These are phyloP conservation scores for Leptinotarsa rubiginosa DNA, from an alignment of 2,888 invertebrate species.

Conservation along the genomic window DNA sequence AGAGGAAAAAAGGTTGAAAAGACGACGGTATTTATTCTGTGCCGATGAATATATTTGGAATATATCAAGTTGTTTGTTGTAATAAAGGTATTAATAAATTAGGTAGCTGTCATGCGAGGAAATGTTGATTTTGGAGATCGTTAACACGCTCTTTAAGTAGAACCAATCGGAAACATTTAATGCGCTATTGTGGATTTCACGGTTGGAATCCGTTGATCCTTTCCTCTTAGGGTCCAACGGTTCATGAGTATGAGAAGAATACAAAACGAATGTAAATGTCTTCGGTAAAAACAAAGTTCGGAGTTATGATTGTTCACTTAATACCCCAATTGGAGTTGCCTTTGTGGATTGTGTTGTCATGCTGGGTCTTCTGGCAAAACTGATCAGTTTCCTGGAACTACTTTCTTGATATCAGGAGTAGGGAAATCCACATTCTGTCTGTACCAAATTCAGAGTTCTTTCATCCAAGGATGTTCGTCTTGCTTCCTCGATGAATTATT, in stretches of 20 bases:
- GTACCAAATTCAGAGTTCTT: no score
- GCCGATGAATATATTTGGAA: constrained; percentile 62
- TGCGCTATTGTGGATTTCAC: neutral
- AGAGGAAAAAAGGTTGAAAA: constrained; percentile 60
- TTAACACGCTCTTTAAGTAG: constrained; percentile 27
- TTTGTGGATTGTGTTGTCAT: no score
- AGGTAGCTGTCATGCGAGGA: constrained; percentile 44
- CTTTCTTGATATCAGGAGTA: no score
- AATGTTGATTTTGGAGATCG: constrained; percentile 34
- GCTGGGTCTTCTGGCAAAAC: no score
- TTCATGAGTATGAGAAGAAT: neutral
- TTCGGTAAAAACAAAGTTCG: no score
- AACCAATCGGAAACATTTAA: constrained; percentile 8
- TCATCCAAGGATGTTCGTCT: no score
- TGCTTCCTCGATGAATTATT: no score
- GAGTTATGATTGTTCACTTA: no score
- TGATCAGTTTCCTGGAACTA: no score
- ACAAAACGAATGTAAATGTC: neutral
- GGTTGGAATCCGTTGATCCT: neutral
- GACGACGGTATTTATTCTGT: constrained; percentile 60
- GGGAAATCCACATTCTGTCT: no score
- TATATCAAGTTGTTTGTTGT: constrained; percentile 63
- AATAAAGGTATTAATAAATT: constrained; percentile 62
- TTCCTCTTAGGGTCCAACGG: neutral
- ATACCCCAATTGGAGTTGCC: no score